Evolutionary conservation across 2,888 invertebrate genomes (phyloP).

Genomic region (Cordylochernes scorpioides): DNA sequence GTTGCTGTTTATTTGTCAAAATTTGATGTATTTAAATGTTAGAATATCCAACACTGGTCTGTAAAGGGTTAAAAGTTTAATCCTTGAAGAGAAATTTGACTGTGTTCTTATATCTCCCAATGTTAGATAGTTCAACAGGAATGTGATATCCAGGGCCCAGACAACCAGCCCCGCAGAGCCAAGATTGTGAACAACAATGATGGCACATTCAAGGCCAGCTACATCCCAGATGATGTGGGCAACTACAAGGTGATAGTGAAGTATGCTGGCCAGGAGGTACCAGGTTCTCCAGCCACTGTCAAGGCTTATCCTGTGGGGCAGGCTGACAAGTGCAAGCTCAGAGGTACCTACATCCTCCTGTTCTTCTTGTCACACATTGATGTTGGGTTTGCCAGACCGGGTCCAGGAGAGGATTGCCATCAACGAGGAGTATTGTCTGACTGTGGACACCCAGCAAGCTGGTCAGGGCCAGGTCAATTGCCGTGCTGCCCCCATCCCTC

Average conservation of each 20-base stretch:
- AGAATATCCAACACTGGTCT: no score
- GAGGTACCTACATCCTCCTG: constrained; percentile 31
- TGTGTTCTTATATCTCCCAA: no score
- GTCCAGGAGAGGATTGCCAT: constrained; percentile 42
- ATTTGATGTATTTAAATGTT: no score
- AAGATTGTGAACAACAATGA: constrained; percentile 31
- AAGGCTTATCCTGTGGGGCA: constrained; percentile 41
- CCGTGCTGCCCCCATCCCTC: constrained; percentile 39
- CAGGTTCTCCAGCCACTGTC: constrained; percentile 38
- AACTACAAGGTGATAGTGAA: constrained; percentile 49
- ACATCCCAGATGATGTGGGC: constrained; percentile 46
- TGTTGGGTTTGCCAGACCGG: constrained; percentile 29
- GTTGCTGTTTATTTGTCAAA: no score
- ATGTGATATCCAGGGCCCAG: no score
- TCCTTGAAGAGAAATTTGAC: no score
- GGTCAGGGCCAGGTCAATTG: constrained; percentile 59
- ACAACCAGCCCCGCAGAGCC: constrained; percentile 38
- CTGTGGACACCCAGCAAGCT: constrained; percentile 29
- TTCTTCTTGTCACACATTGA: no score
- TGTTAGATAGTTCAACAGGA: no score
- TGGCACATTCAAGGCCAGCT: constrained; percentile 40
- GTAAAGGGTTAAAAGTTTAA: no score
- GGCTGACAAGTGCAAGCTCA: constrained; percentile 43
- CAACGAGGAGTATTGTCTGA: constrained; percentile 44
- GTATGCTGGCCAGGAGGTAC: constrained; percentile 48